Base-by-base conservation (phyloP, 2,797 vertebrate species). In the Passerculus sandwichensis region DNA sequence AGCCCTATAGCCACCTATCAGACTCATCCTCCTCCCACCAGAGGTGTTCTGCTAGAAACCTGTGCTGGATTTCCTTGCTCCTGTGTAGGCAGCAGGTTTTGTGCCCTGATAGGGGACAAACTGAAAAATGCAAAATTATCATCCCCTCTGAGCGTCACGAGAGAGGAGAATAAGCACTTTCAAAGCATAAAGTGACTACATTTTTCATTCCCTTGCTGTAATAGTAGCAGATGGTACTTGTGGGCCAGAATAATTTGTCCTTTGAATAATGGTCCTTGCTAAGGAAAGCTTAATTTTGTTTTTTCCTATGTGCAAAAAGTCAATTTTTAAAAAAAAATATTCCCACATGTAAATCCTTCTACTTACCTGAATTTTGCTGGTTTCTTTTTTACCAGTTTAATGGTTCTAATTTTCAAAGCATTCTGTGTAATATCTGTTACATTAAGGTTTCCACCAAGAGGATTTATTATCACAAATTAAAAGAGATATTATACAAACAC, bases 201-300 rank as follows among this genome's bases (percentile, higher is more conserved):
- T 78, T 85, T 93, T 89, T 62, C 47, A 13, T 18, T 83, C 47
- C 27, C 34, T 92, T 65, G 16, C 53, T 69, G 40, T 70, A 88
- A 56, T 50, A 89, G 67, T 72, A 81, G 85, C 83, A 94, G 81
- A 71, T 85, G 84, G 51, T 27, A 65, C 38, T 85, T 72, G 36
- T 80, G 74, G 59, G 56, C 69, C 51, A 78, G 82, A 95, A 75
- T 81, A 59, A 12, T 27, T 38, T 81, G 74, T 89, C 69, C 66
- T 92, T 69, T 91, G 62, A 85, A 69, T 71, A 75, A 88, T 38
- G 22, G 32, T 26, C 54, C 54, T 94, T 77, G n/a, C 20, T 70
- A 69, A 74, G 50, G 26, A 89, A 93, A 83, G n/a, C 48, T 72
- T 89, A n/a, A n/a, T 85, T 84, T 83, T 77, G 23, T 77, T 78